Percentiles rank a stretch among this genome's conserved stretches.
Conservation (phyloP, 2,113 vertebrate genomes). For the Haemorhous mexicanus region DNA sequence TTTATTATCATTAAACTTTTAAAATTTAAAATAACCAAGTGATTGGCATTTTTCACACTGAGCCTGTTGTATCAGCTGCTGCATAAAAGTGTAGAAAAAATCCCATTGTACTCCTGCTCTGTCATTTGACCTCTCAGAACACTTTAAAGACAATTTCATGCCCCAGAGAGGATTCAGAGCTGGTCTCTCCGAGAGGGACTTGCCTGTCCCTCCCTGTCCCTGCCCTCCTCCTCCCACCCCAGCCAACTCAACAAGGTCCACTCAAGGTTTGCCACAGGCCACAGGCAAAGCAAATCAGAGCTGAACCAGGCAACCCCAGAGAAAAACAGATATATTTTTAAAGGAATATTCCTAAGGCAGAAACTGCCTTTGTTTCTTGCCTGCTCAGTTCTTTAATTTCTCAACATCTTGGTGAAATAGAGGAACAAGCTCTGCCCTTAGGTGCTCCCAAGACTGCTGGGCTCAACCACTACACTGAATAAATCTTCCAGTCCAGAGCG, state of each 20-base stretch:
- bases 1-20: too few species aligned
- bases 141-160: not conserved
- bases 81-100: accelerated
- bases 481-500: not conserved
- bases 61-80: not conserved
- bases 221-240: not conserved
- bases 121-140: not conserved
- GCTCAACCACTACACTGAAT: not conserved
- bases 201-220: not conserved
- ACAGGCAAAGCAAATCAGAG: not conserved
- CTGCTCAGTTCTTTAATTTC: not conserved
- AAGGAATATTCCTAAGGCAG: not conserved
- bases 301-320: not conserved
- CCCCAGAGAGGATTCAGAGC: not conserved
- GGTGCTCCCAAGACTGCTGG: not conserved
- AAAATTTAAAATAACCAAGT: too few species aligned
- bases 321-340: accelerated
- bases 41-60: too few species aligned
- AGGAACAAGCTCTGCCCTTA: not conserved
- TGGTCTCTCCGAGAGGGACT: not conserved
- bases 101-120: not conserved
- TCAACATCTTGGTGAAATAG: not conserved
- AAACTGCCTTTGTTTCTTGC: not conserved
- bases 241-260: not conserved
- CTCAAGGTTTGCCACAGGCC: not conserved